Base-by-base conservation (phyloP, 2,888 invertebrate species). In the Unio delphinus region DNA sequence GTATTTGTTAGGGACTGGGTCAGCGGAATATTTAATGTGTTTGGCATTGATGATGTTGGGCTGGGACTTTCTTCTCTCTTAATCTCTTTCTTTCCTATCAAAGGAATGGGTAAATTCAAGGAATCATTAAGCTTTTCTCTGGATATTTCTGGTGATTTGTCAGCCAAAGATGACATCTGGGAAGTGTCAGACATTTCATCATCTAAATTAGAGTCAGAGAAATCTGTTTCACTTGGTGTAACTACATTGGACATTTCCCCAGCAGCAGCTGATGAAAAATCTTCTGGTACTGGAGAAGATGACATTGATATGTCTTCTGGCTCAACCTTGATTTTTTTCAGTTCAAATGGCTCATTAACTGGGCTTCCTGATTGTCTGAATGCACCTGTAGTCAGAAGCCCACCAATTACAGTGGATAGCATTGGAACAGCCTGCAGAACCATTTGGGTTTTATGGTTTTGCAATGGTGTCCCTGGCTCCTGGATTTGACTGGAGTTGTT, bases 51-150 rank as follows among this genome's bases (percentile, higher is more conserved):
- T 59, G 62, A 28, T 28, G 26, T 30, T n/a, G 54, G n/a, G 55
- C 61, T 23, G 67, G 45, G 15, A 45, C 45, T 45, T 2, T 45
- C 45, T 45, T 45, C 30, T 59, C 55, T 67, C 28, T 17, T 26
- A 4, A 45, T 23, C n/a, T 62, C 45, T 45, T 45, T 45, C 45
- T 45, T 45, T 45, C 45, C 45, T 45, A 45, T 60, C 6, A 54
- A 58, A 6, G 83, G 80, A 23, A 83, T 76, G 11, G 82, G 79
- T 30, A 85, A 70, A 28, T 65, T 80, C 30, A 83, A 74, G 5
- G 83, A 81, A 65, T 84, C 73, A 23, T 75, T 78, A 34, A 81
- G 69, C 23, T 73, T 72, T 26, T 79, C 80, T 45, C 73, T 77
- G 28, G 67, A 68, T 11, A 83, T 63, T 57, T 75, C 68, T 6